Base-by-base conservation (phyloP, 92 coral and sea anemone genomes). In the Blastomussa wellsi region DNA sequence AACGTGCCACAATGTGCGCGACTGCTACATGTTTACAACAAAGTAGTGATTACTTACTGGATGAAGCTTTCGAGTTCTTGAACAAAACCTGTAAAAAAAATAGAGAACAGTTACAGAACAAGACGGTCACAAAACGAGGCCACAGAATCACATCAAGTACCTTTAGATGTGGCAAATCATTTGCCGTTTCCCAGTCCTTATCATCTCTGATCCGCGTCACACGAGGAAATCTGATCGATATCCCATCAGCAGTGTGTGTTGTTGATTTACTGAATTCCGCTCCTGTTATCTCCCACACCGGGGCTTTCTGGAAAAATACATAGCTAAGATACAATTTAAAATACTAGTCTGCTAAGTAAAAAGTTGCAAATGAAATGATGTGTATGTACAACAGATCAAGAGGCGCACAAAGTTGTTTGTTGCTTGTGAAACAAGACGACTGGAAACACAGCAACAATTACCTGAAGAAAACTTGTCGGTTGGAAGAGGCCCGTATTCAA, bases 241-340 rank as follows among this genome's bases (percentile, higher is more conserved):
- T 94, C 3, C 98, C 98, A 84, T 91, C 93, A 75, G 98, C 98
- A 7, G 98, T 96, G 86, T 96, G 98, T 49, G 90, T 90, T 57
- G 90, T 94, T 49, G 98, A 96, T 75, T 90, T 92, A 41, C 98
- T 96, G 87, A 96, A 96, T 86, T 96, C 98, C 1, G 98, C 98
- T 51, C 98, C 98, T 10, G 98, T 96, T 39, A 96, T 96, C 88
- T 96, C 98, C 98, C 98, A 96, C 13, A 96, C 98, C 0, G 98
- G 98, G 2, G 98, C 95, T 85, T 95, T 88, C 98, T 96, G 76
- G 24, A 69, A 28, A 41, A 84, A 67, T 17, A 20, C 1, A 24
- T 37, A 15, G 44, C 44, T 39, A 39, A 39, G 44, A 39, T 39
- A 39, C 44, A 3, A 44, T 3, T 3, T 8, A 44, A 44, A 44